Evolutionary conservation across 2,888 invertebrate species (phyloP), one percentile per base, ranked within the genome.

Genomic region (Trachelus iudaicus): DNA sequence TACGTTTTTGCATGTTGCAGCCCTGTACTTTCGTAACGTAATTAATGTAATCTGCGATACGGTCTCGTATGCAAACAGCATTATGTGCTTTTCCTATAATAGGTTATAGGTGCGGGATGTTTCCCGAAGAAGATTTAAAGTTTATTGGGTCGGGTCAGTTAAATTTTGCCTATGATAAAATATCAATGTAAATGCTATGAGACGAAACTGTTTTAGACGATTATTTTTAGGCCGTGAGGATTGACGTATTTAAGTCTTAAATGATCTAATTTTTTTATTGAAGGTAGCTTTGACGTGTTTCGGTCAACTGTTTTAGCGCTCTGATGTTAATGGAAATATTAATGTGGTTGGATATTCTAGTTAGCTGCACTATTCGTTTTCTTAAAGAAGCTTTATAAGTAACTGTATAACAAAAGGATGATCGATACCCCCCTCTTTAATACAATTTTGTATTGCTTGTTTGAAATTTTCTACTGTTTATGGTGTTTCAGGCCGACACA

Each of bases 401-500:
- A 40, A 40, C 56, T 56, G 23, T 23, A 56, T 56, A 0, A 56
- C 9, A 23, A 23, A 56, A 56, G 9, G 56, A 9, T 56, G 56
- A 23, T 23, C 23, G 9, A 9, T 23, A 4, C 37, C 37, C 9
- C 0, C 23, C 23, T 56, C 23, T 23, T 56, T 2, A 9, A 23
- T 56, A 56, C 56, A 23, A 56, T 23, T 23, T 56, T 56, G 23
- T 56, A 56, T 56, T 56, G 56, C 56, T 56, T 56, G 56, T 56
- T 56, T 56, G 56, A 56, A 56, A 56, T 23, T 56, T 56, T 56
- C 2, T 56, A 56, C 23, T 56, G 56, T 56, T 56, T 56, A 56
- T 56, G 56, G 56, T 56, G 56, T 89, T 87, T 33, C 86, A 91
- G 91, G 87, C 87, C 91, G 79, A 86, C 89, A 81, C 91, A 91